phyloP scores from a whole-genome alignment of 2,888 invertebrate species.

The Drosophila sordidula region DNA sequence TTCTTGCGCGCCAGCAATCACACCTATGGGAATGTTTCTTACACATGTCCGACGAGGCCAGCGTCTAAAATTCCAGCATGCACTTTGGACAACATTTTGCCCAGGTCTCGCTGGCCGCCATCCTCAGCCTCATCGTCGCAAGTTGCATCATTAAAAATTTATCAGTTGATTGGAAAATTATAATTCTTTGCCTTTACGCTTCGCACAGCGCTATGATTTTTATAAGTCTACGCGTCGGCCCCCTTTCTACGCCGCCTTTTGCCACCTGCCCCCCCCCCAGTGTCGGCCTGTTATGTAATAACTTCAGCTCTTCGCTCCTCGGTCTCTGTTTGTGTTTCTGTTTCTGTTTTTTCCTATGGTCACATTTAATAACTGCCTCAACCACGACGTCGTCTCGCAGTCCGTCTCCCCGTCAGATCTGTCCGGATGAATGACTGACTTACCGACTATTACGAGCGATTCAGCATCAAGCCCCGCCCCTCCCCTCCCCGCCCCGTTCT shows the following conservation, averaged over 20 bases:
- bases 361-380: conserved; percentile 72
- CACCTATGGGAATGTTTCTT: conserved; percentile 79
- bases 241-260: neutral
- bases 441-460: conserved; percentile 52
- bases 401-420: conserved; percentile 40
- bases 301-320: conserved; percentile 28
- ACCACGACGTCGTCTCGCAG: conserved; percentile 5
- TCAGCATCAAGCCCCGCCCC: conserved; percentile 10
- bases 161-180: conserved; percentile 80
- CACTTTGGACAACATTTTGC: conserved; percentile 76
- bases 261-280: neutral
- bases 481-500: neutral
- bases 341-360: conserved; percentile 44
- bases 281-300: conserved; percentile 62
- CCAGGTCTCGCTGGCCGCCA: conserved; percentile 26
- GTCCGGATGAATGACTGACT: conserved; percentile 68
- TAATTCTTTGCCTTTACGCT: conserved; percentile 79
- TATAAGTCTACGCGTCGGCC: conserved; percentile 45
- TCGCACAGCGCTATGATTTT: conserved; percentile 68
- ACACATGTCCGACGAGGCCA: conserved; percentile 66
- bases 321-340: conserved; percentile 11
- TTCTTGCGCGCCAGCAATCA: conserved; percentile 80
- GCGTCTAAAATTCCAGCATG: conserved; percentile 70
- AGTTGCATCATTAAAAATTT: conserved; percentile 77
- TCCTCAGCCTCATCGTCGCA: conserved; percentile 20